A percentile compares a stretch with the other conserved stretches of the same genome.
Conservation (phyloP, 2,797 vertebrate genomes). For the Hoplostethus mediterraneus region DNA sequence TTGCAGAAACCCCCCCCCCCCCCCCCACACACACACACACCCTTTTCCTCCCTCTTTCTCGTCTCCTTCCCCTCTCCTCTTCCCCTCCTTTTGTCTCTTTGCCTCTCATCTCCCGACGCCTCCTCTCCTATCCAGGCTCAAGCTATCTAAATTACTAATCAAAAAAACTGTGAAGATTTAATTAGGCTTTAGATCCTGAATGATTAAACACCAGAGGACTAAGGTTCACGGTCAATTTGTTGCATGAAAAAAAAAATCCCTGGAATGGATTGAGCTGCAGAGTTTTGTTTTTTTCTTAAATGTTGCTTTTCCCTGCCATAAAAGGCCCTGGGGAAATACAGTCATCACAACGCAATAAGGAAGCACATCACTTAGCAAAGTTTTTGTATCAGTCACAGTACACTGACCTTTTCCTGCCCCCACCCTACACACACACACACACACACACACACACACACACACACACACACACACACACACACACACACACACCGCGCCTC, state of each 20-base stretch:
- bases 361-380: conserved; percentile 39
- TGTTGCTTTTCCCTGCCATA: neutral
- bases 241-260: no score
- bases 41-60: neutral
- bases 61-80: neutral
- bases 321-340: neutral
- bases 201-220: conserved; percentile 2
- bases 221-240: neutral
- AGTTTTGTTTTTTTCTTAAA: no score
- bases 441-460: conserved; percentile 1
- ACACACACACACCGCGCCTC: conserved; percentile 32
- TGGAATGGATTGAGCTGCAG: neutral
- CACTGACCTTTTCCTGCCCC: conserved; percentile 37
- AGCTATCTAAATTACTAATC: conserved; percentile 3
- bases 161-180: no score
- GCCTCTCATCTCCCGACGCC: neutral
- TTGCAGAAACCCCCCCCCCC: conserved; percentile 44
- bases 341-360: conserved; percentile 16
- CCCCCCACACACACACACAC: neutral
- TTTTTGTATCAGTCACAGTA: conserved; percentile 26
- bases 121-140: neutral
- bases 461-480: conserved; percentile 21
- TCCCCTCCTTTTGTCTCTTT: neutral
- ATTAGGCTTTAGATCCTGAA: neutral
- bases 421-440: conserved; percentile 18